These are phyloP conservation scores for Pterobdella sp. DNA, from an alignment of 2,888 invertebrate genomes.

Conservation along the genomic window DNA sequence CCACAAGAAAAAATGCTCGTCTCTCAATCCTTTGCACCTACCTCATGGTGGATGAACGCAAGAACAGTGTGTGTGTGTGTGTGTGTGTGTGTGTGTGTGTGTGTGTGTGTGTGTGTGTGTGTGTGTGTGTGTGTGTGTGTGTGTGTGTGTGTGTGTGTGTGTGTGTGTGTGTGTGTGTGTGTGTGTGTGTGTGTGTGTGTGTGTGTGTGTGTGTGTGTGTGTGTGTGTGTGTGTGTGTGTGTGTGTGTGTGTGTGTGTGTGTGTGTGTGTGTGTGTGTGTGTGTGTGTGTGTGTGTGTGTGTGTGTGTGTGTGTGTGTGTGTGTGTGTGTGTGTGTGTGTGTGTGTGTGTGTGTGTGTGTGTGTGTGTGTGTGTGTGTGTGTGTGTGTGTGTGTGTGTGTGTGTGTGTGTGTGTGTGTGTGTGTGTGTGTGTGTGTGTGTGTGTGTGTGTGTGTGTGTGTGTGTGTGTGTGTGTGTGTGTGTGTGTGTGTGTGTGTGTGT, in stretches of 20 bases:
- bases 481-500: constrained; percentile 19
- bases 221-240: background rate
- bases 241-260: constrained; percentile 1
- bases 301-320: constrained; percentile 8
- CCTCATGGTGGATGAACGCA: too few species aligned
- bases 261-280: constrained; percentile 1
- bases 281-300: background rate
- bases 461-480: constrained; percentile 9
- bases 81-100: background rate
- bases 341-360: background rate
- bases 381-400: constrained; percentile 20
- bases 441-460: constrained; percentile 2
- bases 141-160: constrained; percentile 8
- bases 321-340: background rate
- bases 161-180: constrained; percentile 11
- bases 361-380: constrained; percentile 15
- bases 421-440: constrained; percentile 11
- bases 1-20: too few species aligned
- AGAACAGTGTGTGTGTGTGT: too few species aligned
- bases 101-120: constrained; percentile 18
- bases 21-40: too few species aligned
- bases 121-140: constrained; percentile 20
- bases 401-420: constrained; percentile 11
- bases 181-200: constrained; percentile 6
- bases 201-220: constrained; percentile 8